A percentile compares a stretch with the other conserved stretches of the same genome.
These are phyloP conservation scores for Rhinichthys klamathensis DNA, from an alignment of 2,113 vertebrate species.

Conservation along the genomic window DNA sequence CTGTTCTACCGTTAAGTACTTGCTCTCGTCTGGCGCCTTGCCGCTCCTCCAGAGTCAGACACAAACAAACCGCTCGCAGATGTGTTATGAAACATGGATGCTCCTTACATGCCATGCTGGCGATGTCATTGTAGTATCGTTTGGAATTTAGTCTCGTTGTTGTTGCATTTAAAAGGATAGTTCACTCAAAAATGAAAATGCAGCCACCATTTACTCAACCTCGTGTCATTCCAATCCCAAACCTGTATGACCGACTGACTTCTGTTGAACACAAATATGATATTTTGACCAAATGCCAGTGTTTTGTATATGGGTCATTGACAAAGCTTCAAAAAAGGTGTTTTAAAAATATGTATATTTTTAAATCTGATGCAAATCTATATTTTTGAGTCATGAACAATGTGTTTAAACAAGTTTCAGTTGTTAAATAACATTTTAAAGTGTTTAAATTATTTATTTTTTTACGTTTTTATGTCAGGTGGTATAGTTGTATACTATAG, in stretches of 20 bases:
- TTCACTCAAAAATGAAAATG: neutral
- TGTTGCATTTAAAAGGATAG: neutral
- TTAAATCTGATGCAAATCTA: too few species aligned
- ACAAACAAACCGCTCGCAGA: slow-evolving; percentile 46
- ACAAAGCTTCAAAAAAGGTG: too few species aligned
- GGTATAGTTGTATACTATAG: too few species aligned
- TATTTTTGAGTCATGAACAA: too few species aligned
- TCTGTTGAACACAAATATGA: neutral
- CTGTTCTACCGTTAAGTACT: slow-evolving; percentile 19
- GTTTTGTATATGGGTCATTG: too few species aligned
- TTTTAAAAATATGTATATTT: too few species aligned
- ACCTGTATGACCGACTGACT: neutral
- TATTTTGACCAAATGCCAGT: neutral
- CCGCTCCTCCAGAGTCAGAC: slow-evolving; percentile 29
- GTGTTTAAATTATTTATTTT: too few species aligned
- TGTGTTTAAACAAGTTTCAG: too few species aligned
- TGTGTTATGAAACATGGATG: slow-evolving; percentile 39
- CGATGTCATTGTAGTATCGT: neutral
- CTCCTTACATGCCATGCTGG: neutral
- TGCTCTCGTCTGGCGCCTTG: slow-evolving; percentile 14
- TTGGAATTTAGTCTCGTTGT: neutral
- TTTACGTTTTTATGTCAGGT: too few species aligned
- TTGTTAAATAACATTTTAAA: too few species aligned
- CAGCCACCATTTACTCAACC: neutral
- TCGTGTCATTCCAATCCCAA: neutral